These are phyloP conservation scores for Megalurothrips usitatus DNA, from an alignment of 2,888 invertebrate species.

Conservation along the genomic window DNA sequence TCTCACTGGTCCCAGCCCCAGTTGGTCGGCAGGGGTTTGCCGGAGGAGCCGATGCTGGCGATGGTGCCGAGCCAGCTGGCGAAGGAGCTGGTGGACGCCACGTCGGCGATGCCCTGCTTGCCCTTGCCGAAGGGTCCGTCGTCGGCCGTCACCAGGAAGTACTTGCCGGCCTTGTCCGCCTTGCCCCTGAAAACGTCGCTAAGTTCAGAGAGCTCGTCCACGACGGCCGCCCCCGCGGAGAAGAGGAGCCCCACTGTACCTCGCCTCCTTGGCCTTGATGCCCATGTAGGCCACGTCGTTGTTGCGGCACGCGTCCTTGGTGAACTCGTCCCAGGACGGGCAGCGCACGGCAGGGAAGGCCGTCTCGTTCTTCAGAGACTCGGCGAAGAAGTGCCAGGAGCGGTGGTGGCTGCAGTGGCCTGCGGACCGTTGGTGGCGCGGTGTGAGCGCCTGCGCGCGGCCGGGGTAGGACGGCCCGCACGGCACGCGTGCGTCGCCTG, in stretches of 20 bases:
- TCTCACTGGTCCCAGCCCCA: constrained; percentile 5
- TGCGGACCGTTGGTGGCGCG: not conserved
- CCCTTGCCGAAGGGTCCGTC: not conserved
- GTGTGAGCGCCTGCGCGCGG: no score
- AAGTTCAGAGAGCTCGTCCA: no score
- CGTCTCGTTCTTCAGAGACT: constrained; percentile 25
- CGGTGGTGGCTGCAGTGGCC: constrained; percentile 31
- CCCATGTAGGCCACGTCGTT: constrained; percentile 29
- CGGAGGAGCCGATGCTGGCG: not conserved
- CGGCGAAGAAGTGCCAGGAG: constrained; percentile 30
- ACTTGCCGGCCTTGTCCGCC: not conserved
- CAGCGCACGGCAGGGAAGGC: constrained; percentile 29
- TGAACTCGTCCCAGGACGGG: constrained; percentile 22
- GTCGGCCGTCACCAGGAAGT: constrained; percentile 5
- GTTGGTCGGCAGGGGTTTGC: not conserved
- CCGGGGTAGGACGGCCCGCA: no score
- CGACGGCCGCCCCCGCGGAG: no score
- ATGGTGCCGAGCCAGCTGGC: not conserved
- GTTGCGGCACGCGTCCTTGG: not conserved
- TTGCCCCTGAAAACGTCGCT: no score
- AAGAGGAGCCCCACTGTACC: no score
- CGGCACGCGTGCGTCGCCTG: not conserved
- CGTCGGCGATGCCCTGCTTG: not conserved
- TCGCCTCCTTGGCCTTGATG: not conserved
- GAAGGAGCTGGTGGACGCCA: not conserved